A percentile compares a stretch with the other conserved stretches of the same genome.
Evolutionary conservation across 2,797 vertebrate species (phyloP).

Genomic region (Betta splendens): DNA sequence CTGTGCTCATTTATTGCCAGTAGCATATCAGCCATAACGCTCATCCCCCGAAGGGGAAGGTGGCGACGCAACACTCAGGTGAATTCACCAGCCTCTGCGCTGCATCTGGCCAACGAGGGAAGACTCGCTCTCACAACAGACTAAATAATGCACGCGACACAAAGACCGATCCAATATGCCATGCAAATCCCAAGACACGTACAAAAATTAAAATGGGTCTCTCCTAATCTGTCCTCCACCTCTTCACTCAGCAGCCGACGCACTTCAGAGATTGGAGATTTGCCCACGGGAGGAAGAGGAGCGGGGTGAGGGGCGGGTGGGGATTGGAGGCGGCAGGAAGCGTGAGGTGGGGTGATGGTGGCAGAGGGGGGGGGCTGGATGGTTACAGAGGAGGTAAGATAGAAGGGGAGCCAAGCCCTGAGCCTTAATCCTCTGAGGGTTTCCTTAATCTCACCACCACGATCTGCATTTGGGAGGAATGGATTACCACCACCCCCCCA

Average conservation of each 20-base stretch:
- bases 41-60: conserved; percentile 58
- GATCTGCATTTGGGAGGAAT: conserved; percentile 74
- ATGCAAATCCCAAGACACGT: conserved; percentile 41
- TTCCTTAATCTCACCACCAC: conserved; percentile 72
- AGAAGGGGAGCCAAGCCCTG: conserved; percentile 56
- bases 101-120: conserved; percentile 37
- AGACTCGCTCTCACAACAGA: conserved; percentile 8
- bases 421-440: conserved; percentile 73
- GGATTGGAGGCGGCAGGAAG: conserved; percentile 48
- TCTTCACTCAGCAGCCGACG: conserved; percentile 52
- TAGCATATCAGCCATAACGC: conserved; percentile 86
- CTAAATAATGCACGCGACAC: background rate
- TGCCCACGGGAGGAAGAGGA: conserved; percentile 44
- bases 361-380: conserved; percentile 34
- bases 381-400: conserved; percentile 54
- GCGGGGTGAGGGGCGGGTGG: conserved; percentile 33
- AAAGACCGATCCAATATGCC: conserved; percentile 2
- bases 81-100: conserved; percentile 41
- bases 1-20: conserved; percentile 83
- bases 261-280: conserved; percentile 60
- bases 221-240: conserved; percentile 58
- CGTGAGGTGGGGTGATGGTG: conserved; percentile 14
- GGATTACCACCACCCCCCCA: conserved; percentile 76
- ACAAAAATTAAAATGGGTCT: conserved; percentile 46
- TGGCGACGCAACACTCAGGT: conserved; percentile 27